These are phyloP conservation scores for Girardinichthys multiradiatus DNA, from an alignment of 2,113 vertebrate species.

Conservation along the genomic window DNA sequence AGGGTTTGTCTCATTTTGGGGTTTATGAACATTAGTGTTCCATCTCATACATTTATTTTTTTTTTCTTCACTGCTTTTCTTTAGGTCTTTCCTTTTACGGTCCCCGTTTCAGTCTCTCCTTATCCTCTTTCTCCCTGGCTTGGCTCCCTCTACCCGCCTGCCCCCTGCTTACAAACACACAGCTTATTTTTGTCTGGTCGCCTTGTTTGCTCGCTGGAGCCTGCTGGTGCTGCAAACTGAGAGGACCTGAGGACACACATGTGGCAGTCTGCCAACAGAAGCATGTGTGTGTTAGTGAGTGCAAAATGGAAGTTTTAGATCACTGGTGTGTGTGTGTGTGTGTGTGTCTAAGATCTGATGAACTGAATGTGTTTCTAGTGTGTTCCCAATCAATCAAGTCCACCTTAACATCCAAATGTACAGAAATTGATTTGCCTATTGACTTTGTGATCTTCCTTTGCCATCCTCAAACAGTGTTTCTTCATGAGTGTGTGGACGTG, in stretches of 20 bases:
- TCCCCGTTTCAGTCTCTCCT: conserved; percentile 13
- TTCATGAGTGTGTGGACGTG: conserved; percentile 2
- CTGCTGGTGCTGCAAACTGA: conserved; percentile 60
- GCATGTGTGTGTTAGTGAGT: conserved; percentile 55
- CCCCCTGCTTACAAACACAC: conserved; percentile 67
- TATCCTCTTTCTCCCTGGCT: conserved; percentile 30
- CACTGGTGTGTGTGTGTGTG: not conserved
- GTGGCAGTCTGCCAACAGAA: conserved; percentile 69
- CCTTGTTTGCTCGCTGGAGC: conserved; percentile 57
- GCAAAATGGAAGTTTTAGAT: conserved; percentile 9
- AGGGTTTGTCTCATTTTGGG: conserved; percentile 60
- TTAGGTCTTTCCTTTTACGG: not conserved
- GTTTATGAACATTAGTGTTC: conserved; percentile 56
- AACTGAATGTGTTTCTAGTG: conserved; percentile 34
- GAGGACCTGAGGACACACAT: conserved; percentile 59
- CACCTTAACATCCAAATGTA: conserved; percentile 29
- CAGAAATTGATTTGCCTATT: conserved; percentile 51
- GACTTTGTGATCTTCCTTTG: conserved; percentile 42
- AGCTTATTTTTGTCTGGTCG: conserved; percentile 61
- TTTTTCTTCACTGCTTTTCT: not conserved
- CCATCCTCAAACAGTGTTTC: conserved; percentile 1
- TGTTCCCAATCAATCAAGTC: conserved; percentile 46
- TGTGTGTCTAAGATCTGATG: conserved; percentile 12
- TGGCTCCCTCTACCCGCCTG: conserved; percentile 21
- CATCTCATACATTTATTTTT: conserved; percentile 9